phyloP scores from a whole-genome alignment of 2,113 vertebrate genomes.

The Corythaeola cristata region DNA sequence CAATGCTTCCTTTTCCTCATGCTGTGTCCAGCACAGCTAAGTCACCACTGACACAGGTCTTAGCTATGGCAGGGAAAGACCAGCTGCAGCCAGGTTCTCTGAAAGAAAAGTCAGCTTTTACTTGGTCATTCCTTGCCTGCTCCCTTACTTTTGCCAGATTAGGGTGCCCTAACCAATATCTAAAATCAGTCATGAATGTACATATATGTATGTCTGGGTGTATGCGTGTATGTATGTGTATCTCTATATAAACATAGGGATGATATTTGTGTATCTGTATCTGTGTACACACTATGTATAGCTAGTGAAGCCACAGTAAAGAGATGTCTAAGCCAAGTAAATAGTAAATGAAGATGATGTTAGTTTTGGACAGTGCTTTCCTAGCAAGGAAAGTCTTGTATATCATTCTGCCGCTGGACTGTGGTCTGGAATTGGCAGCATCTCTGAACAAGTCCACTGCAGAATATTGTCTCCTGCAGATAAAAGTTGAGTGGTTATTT shows the following conservation, averaged over 20 bases:
- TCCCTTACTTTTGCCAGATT: not conserved
- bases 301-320: not conserved
- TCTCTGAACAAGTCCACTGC: not conserved
- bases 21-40: not conserved
- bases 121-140: not conserved
- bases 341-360: not conserved
- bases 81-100: not conserved
- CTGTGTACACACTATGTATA: not conserved
- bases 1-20: not conserved
- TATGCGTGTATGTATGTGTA: not conserved
- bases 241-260: not conserved
- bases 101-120: not conserved
- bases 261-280: not conserved
- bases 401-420: not conserved
- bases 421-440: not conserved
- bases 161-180: not conserved
- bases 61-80: not conserved
- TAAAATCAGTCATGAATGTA: not conserved
- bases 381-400: not conserved
- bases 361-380: not conserved
- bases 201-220: not conserved
- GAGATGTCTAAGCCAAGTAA: not conserved
- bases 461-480: not conserved
- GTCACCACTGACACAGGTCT: too few relatives aligned
- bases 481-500: slow-evolving; percentile 29